Base-by-base conservation (phyloP, 2,113 vertebrate species). In the Pseudorhombus dupliciocellatus region DNA sequence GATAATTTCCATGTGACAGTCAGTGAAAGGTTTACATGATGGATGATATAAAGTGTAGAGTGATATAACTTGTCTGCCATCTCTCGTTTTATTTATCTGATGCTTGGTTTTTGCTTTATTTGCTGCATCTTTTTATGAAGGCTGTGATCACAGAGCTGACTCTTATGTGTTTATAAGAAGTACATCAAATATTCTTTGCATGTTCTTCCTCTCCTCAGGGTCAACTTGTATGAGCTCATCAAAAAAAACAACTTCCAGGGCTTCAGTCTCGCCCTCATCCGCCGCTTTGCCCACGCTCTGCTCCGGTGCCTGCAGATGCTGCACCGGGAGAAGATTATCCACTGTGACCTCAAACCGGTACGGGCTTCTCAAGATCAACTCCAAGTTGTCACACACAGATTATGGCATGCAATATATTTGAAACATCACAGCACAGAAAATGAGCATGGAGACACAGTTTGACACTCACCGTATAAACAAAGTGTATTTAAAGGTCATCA, bases 211-310 rank as follows among this genome's bases (percentile, higher is more conserved):
- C 30, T 8, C 31, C 2, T 0, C 90, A 98, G 96, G 83, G 95
- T 95, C 79, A 98, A 97, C 92, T 86, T 97, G 80, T 97, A 97
- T 2, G 95, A 98, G 81, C 76, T 98, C 76, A 96, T 98, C 66
- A 98, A 96, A 92, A 97, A 96, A 76, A 97, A 97, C 80, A 96
- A 94, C 90, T 98, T 97, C 89, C 96, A 97, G 88, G 96, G 97
- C 68, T 97, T 98, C 91, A 96, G 94, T 53, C 84, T 96, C 30
- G 92, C 94, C 9, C 82, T 96, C 48, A 94, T 97, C 74, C 94
- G 95, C 0, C 94, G 94, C 51, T 96, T 97, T 66, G 92, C 96
- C 58, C 93, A 94, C 1, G 93, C 95, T 16, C 94, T 98, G 55
- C 92, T 98, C 73, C 94, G 94, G 85, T 96, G 97, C 84, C 92